Evolutionary conservation across 2,888 invertebrate species (phyloP).

Genomic region (Philhelius pedissequus): DNA sequence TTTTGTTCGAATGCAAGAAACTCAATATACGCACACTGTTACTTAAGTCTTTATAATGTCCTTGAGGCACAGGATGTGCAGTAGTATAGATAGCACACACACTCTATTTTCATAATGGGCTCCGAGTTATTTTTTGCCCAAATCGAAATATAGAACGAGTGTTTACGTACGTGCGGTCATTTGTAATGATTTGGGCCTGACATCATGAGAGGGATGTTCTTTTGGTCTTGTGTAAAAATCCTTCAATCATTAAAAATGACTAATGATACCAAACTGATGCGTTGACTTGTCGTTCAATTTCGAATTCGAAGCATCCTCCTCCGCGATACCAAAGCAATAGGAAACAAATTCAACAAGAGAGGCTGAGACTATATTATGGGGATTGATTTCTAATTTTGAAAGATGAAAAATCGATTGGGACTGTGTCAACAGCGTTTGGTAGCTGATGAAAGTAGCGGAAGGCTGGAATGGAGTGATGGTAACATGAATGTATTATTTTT

Average conservation of each 20-base stretch:
- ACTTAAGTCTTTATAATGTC: constrained; percentile 6
- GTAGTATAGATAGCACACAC: not conserved
- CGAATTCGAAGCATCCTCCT: constrained; percentile 26
- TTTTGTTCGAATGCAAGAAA: constrained; percentile 5
- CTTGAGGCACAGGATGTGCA: constrained; percentile 58
- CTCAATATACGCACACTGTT: constrained; percentile 25
- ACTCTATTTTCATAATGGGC: not conserved
- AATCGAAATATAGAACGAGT: constrained; percentile 31
- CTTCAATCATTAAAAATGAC: constrained; percentile 69
- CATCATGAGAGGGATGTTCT: constrained; percentile 55
- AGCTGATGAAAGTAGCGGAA: constrained; percentile 27
- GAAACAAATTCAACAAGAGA: constrained; percentile 20
- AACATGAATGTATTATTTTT: not conserved
- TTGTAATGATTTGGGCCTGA: constrained; percentile 64
- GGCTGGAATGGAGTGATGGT: constrained; percentile 21
- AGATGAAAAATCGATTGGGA: constrained; percentile 67
- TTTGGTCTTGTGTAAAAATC: constrained; percentile 53
- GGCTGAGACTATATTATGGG: constrained; percentile 5
- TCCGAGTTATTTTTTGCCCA: constrained; percentile 34
- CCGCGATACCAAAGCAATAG: not conserved
- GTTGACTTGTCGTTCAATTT: constrained; percentile 57
- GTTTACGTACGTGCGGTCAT: constrained; percentile 67
- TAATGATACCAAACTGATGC: constrained; percentile 63
- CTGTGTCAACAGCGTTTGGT: constrained; percentile 64
- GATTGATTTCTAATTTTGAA: constrained; percentile 68